These are phyloP conservation scores for Mycetomoellerius zeteki DNA, from an alignment of 1,140 invertebrate genomes.

Conservation along the genomic window DNA sequence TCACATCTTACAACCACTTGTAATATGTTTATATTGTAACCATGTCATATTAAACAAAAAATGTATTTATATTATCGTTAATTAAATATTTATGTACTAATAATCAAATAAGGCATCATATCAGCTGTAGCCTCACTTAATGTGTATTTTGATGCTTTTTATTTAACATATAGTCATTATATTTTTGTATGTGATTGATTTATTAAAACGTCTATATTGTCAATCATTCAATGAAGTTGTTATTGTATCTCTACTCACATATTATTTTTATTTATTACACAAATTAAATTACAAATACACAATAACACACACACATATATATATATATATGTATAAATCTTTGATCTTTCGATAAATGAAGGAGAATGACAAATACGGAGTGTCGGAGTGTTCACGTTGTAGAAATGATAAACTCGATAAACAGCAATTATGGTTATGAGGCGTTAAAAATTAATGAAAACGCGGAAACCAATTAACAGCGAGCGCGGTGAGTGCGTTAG, in stretches of 20 bases:
- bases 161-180: no score
- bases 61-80: no score
- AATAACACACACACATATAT: neutral
- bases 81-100: no score
- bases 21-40: no score
- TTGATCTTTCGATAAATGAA: neutral
- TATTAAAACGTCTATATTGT: no score
- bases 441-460: conserved; percentile 60
- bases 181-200: no score
- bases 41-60: no score
- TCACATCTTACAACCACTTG: no score
- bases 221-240: no score
- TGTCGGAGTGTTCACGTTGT: neutral
- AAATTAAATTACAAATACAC: conserved; percentile 6
- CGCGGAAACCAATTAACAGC: conserved; percentile 60
- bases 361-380: neutral
- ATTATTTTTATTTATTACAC: neutral
- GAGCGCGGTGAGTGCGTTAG: conserved; percentile 42
- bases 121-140: no score
- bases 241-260: neutral
- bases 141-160: no score
- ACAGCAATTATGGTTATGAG: conserved; percentile 63
- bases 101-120: no score
- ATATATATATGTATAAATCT: neutral
- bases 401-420: conserved; percentile 59